A percentile compares a stretch with the other conserved stretches of the same genome.
Conservation (phyloP, 2,797 vertebrate species). For the Amniataba percoides region DNA sequence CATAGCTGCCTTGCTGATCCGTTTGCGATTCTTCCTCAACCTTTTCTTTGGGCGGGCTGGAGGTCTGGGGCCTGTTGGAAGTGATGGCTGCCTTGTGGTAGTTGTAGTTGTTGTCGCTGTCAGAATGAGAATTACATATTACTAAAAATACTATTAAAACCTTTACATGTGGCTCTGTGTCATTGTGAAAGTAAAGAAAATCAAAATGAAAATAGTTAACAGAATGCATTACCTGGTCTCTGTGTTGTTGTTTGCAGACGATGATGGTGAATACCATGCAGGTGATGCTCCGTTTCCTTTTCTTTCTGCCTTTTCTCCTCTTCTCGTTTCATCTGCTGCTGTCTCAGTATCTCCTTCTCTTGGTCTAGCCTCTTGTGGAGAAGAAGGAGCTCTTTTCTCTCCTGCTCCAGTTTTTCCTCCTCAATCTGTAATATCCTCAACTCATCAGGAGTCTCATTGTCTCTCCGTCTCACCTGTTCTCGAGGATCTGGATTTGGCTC, state of each 20-base stretch:
- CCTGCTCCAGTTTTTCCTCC: slow-evolving; percentile 76
- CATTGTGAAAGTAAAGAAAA: background rate
- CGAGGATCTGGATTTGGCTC: slow-evolving; percentile 78
- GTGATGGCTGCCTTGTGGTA: slow-evolving; percentile 47
- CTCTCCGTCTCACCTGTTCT: slow-evolving; percentile 42
- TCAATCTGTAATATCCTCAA: slow-evolving; percentile 63
- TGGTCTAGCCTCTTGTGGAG: slow-evolving; percentile 82
- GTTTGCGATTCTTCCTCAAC: slow-evolving; percentile 84
- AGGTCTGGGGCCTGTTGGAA: slow-evolving; percentile 60
- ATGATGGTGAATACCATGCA: slow-evolving; percentile 69
- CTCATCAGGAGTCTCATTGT: slow-evolving; percentile 77
- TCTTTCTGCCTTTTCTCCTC: slow-evolving; percentile 65
- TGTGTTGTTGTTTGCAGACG: slow-evolving; percentile 75
- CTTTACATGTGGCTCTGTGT: background rate
- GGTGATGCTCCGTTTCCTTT: slow-evolving; percentile 49
- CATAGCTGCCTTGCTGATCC: slow-evolving; percentile 88
- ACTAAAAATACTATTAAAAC: background rate
- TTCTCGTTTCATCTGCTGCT: slow-evolving; percentile 72
- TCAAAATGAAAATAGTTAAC: background rate
- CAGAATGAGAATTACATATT: slow-evolving; percentile 9
- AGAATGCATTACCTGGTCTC: slow-evolving; percentile 73
- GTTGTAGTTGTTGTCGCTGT: slow-evolving; percentile 63
- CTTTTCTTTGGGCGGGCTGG: slow-evolving; percentile 67
- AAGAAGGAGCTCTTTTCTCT: slow-evolving; percentile 79
- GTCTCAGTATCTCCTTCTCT: slow-evolving; percentile 79